Base-by-base conservation (phyloP, 2,888 invertebrate species). In the Pachycephus smyrnensis region DNA sequence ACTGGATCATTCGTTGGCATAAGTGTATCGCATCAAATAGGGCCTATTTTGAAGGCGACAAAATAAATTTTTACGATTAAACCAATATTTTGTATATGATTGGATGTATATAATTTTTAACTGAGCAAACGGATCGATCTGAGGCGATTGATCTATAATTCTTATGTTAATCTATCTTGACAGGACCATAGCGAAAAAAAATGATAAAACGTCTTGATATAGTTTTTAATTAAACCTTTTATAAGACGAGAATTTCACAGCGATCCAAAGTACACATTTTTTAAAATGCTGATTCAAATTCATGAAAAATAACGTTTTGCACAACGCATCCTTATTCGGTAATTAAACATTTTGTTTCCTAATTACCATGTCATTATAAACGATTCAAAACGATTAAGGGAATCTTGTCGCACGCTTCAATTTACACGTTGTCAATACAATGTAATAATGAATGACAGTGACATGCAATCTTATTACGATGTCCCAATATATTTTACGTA, bases 1-100 rank as follows among this genome's bases (percentile, higher is more conserved):
- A 78, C 33, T 78, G 82, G 79, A 76, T 75, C 37, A 73, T 68
- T 23, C 11, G 32, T n/a, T 76, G 69, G 69, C 30, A 68, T 31
- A 76, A 68, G 35, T 69, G 11, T 73, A 33, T 69, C 12, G 68
- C 11, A 15, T 11, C 68, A 15, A 12, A 68, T 12, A 15, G 68
- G 68, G 68, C 68, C 68, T 68, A 68, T 15, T 68, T 68, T 68
- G 68, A 68, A 68, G 68, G n/a, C n/a, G n/a, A n/a, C n/a, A n/a
- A n/a, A n/a, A n/a, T n/a, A n/a, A n/a, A n/a, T n/a, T n/a, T n/a
- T n/a, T n/a, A n/a, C n/a, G n/a, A n/a, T n/a, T n/a, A n/a, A n/a
- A n/a, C n/a, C n/a, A n/a, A n/a, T n/a, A n/a, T n/a, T n/a, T n/a
- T n/a, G n/a, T n/a, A n/a, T n/a, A n/a, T n/a, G n/a, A n/a, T n/a